phyloP scores from a whole-genome alignment of 1,140 invertebrate genomes.

The Solen grandis region DNA sequence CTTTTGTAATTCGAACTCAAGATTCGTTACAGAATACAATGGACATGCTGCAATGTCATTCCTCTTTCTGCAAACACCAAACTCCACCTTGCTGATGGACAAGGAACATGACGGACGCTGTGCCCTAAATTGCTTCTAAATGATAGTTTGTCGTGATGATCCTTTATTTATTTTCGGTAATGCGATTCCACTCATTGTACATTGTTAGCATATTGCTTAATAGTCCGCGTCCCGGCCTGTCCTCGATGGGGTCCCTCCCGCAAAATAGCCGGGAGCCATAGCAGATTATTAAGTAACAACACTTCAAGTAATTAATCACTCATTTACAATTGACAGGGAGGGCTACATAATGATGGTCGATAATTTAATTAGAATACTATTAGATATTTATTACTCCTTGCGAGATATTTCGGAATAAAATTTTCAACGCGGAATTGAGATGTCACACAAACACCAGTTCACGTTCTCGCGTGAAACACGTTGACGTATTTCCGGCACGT shows the following conservation, averaged over 20 bases:
- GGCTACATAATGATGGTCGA: background rate
- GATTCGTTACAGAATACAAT: too few relatives aligned
- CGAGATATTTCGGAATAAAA: conserved; percentile 29
- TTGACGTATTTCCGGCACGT: conserved; percentile 7
- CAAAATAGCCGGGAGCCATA: background rate
- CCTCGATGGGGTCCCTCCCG: background rate
- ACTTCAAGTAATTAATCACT: background rate
- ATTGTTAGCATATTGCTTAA: too few relatives aligned
- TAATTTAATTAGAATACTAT: conserved; percentile 44
- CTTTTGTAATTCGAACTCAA: too few relatives aligned
- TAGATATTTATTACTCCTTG: conserved; percentile 22
- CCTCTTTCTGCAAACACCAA: too few relatives aligned
- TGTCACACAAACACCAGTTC: conserved; percentile 44
- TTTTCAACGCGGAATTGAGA: conserved; percentile 11
- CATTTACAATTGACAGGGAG: background rate
- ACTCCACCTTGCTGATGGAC: too few relatives aligned
- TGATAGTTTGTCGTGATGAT: too few relatives aligned
- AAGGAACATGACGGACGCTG: too few relatives aligned
- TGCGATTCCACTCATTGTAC: too few relatives aligned
- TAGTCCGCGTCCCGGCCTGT: too few relatives aligned
- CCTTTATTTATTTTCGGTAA: too few relatives aligned
- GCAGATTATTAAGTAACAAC: background rate
- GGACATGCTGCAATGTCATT: too few relatives aligned
- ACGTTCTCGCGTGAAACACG: conserved; percentile 19
- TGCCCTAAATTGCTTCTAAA: too few relatives aligned